These are phyloP conservation scores for Agrotis ipsilon DNA, from an alignment of 2,888 invertebrate genomes.

Conservation along the genomic window DNA sequence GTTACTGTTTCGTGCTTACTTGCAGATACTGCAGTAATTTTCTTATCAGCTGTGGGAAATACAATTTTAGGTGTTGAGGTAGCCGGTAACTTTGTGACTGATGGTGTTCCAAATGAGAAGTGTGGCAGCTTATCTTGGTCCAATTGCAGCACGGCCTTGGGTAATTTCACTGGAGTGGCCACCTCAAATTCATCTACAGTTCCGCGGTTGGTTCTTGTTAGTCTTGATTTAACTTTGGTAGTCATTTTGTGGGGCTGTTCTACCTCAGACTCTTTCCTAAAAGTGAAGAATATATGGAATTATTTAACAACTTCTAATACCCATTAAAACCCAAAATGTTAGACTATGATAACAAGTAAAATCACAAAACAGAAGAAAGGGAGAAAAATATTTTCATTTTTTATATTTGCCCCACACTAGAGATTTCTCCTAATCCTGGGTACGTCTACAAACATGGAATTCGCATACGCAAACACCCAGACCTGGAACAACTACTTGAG, in stretches of 20 bases:
- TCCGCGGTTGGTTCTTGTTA: conserved; percentile 73
- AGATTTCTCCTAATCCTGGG: no score
- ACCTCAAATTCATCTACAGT: conserved; percentile 58
- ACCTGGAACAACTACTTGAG: no score
- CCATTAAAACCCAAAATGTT: not conserved
- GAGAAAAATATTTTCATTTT: no score
- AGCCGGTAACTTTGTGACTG: conserved; percentile 26
- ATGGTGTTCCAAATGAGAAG: conserved; percentile 71
- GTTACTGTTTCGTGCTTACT: conserved; percentile 65
- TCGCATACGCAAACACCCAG: no score
- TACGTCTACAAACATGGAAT: no score
- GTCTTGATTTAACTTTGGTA: conserved; percentile 77
- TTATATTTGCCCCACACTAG: no score
- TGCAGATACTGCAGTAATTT: conserved; percentile 35
- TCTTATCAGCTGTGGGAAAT: conserved; percentile 32
- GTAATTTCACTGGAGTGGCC: conserved; percentile 72
- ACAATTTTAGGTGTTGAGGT: conserved; percentile 55
- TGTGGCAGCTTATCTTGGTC: conserved; percentile 80
- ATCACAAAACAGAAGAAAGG: no score
- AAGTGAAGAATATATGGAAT: conserved; percentile 29
- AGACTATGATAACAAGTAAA: no score
- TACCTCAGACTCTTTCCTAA: conserved; percentile 67
- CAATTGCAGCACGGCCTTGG: conserved; percentile 77
- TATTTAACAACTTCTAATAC: conserved; percentile 12
- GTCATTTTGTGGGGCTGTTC: conserved; percentile 69